phyloP scores from a whole-genome alignment of 2,888 invertebrate genomes.

The Nymphalis c-album region DNA sequence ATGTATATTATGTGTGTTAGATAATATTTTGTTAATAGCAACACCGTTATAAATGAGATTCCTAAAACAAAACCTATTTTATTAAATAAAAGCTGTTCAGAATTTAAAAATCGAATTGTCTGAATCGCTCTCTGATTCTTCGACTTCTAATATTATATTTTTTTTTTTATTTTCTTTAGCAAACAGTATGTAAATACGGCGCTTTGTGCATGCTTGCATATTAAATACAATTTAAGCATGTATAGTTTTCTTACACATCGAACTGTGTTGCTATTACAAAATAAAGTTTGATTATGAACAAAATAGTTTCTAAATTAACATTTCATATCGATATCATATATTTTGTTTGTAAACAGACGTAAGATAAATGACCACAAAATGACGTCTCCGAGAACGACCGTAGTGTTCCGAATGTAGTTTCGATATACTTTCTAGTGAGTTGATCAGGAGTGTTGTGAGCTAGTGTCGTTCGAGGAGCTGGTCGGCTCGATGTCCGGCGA shows the following conservation, averaged over 20 bases:
- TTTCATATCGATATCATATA: neutral
- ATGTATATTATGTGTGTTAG: constrained; percentile 32
- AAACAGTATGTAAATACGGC: neutral
- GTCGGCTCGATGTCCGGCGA: neutral
- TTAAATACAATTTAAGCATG: constrained; percentile 7
- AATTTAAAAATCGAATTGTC: neutral
- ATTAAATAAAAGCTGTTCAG: neutral
- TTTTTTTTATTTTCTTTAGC: neutral
- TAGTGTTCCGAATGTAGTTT: neutral
- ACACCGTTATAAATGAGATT: constrained; percentile 14
- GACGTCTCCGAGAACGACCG: constrained; percentile 5
- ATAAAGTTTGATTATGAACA: constrained; percentile 26
- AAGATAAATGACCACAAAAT: neutral
- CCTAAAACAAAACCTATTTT: neutral
- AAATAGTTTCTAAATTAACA: constrained; percentile 14
- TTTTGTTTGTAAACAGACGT: constrained; percentile 22
- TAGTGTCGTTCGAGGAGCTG: constrained; percentile 3
- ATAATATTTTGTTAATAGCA: constrained; percentile 25
- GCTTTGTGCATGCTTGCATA: constrained; percentile 1
- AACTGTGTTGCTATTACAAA: constrained; percentile 30
- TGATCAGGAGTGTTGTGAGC: neutral
- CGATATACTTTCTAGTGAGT: neutral
- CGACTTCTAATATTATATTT: neutral
- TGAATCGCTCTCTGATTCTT: neutral
- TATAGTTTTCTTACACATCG: neutral